These are phyloP conservation scores for Semibalanus balanoides DNA, from an alignment of 1,140 invertebrate genomes.

Conservation along the genomic window DNA sequence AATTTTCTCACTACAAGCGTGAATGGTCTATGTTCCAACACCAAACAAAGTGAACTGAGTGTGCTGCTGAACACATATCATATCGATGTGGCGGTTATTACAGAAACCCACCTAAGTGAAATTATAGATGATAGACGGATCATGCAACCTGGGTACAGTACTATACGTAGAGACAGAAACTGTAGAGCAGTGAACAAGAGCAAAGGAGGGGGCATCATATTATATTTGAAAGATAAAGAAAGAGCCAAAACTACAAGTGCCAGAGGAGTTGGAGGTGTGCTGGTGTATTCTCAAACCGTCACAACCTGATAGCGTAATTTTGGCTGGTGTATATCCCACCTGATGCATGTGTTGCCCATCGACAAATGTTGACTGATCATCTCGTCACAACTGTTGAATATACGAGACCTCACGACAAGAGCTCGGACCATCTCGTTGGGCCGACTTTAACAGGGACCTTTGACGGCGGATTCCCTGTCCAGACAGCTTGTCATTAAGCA, in stretches of 20 bases:
- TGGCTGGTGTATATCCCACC: background rate
- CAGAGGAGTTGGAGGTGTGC: background rate
- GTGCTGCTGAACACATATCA: background rate
- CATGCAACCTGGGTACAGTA: background rate
- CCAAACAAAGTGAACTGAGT: background rate
- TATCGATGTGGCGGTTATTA: background rate
- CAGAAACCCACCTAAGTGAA: background rate
- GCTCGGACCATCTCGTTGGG: background rate
- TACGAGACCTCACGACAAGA: background rate
- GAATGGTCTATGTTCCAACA: background rate
- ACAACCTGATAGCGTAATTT: background rate
- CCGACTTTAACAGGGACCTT: background rate
- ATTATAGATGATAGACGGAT: background rate
- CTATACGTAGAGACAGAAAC: background rate
- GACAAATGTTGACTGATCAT: background rate
- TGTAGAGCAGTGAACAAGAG: background rate
- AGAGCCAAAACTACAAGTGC: background rate
- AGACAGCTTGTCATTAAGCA: too few relatives aligned
- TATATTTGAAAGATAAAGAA: background rate
- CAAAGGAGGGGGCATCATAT: background rate
- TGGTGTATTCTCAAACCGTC: background rate
- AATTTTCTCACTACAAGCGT: background rate
- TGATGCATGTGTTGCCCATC: background rate
- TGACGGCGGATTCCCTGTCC: background rate
- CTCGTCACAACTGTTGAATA: background rate